Base-by-base conservation (phyloP, 2,888 invertebrate species). In the Nemapogon koenigi region DNA sequence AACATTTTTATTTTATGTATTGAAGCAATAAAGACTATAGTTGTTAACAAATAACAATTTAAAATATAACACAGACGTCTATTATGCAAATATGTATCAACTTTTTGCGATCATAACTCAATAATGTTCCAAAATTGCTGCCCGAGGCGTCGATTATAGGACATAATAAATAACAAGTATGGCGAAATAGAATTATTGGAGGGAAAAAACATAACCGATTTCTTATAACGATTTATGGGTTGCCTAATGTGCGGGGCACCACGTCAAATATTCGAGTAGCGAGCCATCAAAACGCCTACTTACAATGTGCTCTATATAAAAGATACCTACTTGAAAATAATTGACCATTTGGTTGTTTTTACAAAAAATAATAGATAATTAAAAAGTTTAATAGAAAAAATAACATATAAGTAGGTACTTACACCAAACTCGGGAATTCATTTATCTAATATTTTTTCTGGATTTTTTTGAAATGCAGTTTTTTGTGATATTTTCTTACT, bases 141-240 rank as follows among this genome's bases (percentile, higher is more conserved):
- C 27, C 25, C 13, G 13, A 17, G 28, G 27, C 37, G 37, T 11
- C 37, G 16, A 37, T 16, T 37, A 17, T 37, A 17, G 28, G 16
- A 37, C 17, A 43, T 46, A 50, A 54, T 58, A 56, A 58, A 58
- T 55, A 50, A 55, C 48, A 39, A 45, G 51, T 52, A 54, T 53
- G 49, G 52, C 52, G 49, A 49, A 54, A 51, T 55, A 55, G 50
- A 52, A 51, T 31, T 31, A 31, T 31, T 31, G 16, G 15, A 31
- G 10, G 31, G n/a, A 31, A 31, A 18, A 15, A 33, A 33, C 19
- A 19, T 13, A 33, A 33, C 18, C 33, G 33, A 33, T 33, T 33
- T 19, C 33, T 33, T 18, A 33, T 33, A 33, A 19, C 19, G 33
- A 33, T 33, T 33, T 33, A 33, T 33, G 33, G 19, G 33, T 19